Conservation (phyloP, 2,797 vertebrate genomes). For the Aulostomus chinensis region DNA sequence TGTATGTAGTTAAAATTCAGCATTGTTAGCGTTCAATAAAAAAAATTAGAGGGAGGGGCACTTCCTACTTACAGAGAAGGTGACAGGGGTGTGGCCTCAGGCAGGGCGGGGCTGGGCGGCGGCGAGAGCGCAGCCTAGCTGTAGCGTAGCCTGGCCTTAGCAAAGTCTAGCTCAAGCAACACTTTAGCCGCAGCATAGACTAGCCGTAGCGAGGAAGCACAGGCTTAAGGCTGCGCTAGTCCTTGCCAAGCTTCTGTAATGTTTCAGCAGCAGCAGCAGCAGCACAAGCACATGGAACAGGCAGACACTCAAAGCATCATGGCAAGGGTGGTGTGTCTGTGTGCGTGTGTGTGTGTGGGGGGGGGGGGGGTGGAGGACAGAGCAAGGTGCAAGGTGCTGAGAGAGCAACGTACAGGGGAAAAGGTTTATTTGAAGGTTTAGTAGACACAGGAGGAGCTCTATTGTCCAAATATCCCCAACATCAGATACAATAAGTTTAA, state of each 20-base stretch:
- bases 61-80: constrained; percentile 99
- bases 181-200: constrained; percentile 60
- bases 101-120: constrained; percentile 81
- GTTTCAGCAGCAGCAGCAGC: constrained; percentile 89
- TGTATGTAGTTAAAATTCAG: constrained; percentile 50
- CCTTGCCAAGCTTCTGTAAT: constrained; percentile 82
- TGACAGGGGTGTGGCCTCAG: constrained; percentile 96
- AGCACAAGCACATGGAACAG: constrained; percentile 92
- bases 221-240: constrained; percentile 90
- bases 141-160: constrained; percentile 64
- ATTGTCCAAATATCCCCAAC: constrained; percentile 94
- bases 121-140: constrained; percentile 66
- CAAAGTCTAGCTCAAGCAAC: constrained; percentile 70
- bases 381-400: constrained; percentile 92
- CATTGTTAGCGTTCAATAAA: constrained; percentile 71
- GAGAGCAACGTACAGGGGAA: constrained; percentile 93
- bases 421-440: constrained; percentile 98
- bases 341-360: constrained; percentile 18
- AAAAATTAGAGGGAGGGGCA: constrained; percentile 85
- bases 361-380: constrained; percentile 74
- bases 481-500: constrained; percentile 15
- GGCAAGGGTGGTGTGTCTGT: constrained; percentile 73
- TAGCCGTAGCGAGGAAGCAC: constrained; percentile 57
- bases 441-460: constrained; percentile 89
- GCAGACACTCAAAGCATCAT: constrained; percentile 90